Base-by-base conservation (phyloP, 2,797 vertebrate species). In the Sebastes diaconus region DNA sequence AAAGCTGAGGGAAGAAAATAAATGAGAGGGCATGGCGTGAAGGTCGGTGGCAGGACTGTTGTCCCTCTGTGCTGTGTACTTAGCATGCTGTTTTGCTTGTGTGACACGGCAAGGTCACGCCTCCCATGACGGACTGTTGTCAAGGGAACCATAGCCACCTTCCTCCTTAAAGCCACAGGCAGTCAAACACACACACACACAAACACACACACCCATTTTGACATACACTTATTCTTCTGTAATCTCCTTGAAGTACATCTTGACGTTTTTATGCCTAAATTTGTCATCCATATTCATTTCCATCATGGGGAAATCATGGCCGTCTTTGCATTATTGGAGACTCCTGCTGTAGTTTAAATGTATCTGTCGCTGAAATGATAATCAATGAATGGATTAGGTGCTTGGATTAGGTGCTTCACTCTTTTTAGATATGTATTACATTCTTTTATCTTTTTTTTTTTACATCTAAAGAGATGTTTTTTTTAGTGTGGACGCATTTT, bases 131-230 rank as follows among this genome's bases (percentile, higher is more conserved):
- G 5, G 75, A 59, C 70, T 58, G 89, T 92, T 63, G 91, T 89
- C 91, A 88, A 30, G 92, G 90, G 64, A 92, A 91, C 90, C 66
- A 75, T 34, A 74, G 74, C 58, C 59, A 85, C 81, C 84, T 74
- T 84, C 70, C 55, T 66, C 68, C 69, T 85, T 87, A 86, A 86
- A 91, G 86, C 58, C 75, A 74, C 83, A 84, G 57, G 39, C 57
- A 3, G 13, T 42, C 39, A n/a, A 42, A 73, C 55, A 22, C 46
- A 16, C n/a, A 30, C 59, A 68, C 18, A 20, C 7, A 73, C 12
- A 13, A 8, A 75, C 54, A n/a, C 52, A 16, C 10, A 13, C 29
- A 36, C 60, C 46, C 8, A 6, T 54, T 22, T 50, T 5, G 42
- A 76, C 24, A n/a, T 10, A 73, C 20, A 12, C 12, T 14, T 59